Base-by-base conservation (phyloP, 1,140 invertebrate species). In the Thaumatotibia leucotreta region DNA sequence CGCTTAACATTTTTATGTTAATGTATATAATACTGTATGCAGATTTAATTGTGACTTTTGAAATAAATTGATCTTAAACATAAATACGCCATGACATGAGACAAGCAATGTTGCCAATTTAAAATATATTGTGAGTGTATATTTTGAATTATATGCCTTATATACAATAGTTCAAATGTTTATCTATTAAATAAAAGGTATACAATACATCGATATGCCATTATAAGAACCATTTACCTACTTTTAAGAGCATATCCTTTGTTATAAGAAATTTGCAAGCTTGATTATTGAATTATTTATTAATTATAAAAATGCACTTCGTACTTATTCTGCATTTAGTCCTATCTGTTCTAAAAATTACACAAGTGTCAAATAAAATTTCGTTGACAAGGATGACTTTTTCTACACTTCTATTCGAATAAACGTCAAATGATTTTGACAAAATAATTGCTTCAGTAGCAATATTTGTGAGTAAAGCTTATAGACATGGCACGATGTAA, bases 11-110 rank as follows among this genome's bases (percentile, higher is more conserved):
- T 64, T 71, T 66, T 76, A 64, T 35, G 52, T 63, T 58, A 39
- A 70, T 66, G 39, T 17, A 45, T 72, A 73, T 79, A 78, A 76
- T 79, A 79, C 76, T 79, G 76, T 70, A 68, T 52, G 50, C 45
- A 45, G 39, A 52, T 66, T 65, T 74, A 69, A 70, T 64, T 63
- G 52, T 31, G 23, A 58, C 24, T 27, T 20, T 58, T 58, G 27
- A 29, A 27, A 17, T 31, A 54, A 54, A 54, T 24, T 52, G 0
- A 27, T 14, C 4, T 27, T n/a, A 17, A 31, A 20, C 20, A 20
- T 31, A 58, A 58, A 39, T 29, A 27, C 52, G n/a, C 8, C 23
- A 58, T 29, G 52, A 27, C 52, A 58, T 58, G 52, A 58, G 24
- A 5, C 23, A 58, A 27, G 27, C 24, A 27, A n/a, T 58, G 23